Evolutionary conservation across 2,888 invertebrate species (phyloP).

Genomic region (Parochlus steinenii): DNA sequence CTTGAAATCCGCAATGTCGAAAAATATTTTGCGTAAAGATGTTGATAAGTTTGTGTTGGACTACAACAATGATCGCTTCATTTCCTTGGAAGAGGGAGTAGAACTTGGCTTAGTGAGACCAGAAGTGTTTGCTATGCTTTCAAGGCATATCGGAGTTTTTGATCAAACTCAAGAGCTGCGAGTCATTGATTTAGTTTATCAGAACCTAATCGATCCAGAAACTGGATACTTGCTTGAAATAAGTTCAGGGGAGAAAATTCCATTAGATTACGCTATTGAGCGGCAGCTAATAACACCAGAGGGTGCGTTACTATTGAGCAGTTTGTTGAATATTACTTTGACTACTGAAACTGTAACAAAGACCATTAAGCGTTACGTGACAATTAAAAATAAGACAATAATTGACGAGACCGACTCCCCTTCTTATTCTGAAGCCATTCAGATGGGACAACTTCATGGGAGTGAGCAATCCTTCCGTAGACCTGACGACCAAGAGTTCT

Average conservation of each 20-base stretch:
- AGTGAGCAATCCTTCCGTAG: conserved; percentile 27
- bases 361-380: conserved; percentile 12
- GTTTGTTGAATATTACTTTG: conserved; percentile 33
- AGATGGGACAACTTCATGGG: conserved; percentile 20
- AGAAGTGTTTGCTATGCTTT: conserved; percentile 75
- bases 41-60: conserved; percentile 53
- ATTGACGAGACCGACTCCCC: conserved; percentile 13
- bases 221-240: conserved; percentile 38
- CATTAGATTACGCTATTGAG: conserved; percentile 41
- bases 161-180: conserved; percentile 37
- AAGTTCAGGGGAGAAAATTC: conserved; percentile 34
- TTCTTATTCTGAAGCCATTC: conserved; percentile 11
- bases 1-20: conserved; percentile 63
- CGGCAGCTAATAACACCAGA: conserved; percentile 38
- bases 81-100: conserved; percentile 65
- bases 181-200: conserved; percentile 44
- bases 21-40: conserved; percentile 59
- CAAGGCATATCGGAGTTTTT: conserved; percentile 63
- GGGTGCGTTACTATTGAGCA: conserved; percentile 40
- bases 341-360: conserved; percentile 21
- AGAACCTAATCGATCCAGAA: conserved; percentile 38
- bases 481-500: conserved; percentile 10
- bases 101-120: conserved; percentile 61
- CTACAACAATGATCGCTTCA: conserved; percentile 56
- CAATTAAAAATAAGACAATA: background rate